Base-by-base conservation (phyloP, 2,113 vertebrate genomes). In the Oryzias javanicus region DNA sequence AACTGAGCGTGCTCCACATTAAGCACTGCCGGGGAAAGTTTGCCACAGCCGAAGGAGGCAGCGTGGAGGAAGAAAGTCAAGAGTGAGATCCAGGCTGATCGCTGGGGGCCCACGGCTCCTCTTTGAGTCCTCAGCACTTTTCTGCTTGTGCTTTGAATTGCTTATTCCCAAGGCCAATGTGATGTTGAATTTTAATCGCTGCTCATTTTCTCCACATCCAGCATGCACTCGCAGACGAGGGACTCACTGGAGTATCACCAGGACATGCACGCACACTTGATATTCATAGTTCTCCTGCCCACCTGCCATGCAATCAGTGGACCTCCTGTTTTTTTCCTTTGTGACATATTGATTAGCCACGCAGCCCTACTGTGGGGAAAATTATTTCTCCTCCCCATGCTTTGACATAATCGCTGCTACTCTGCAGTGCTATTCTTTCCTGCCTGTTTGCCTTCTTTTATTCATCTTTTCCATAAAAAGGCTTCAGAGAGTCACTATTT, bases 161-260 rank as follows among this genome's bases (percentile, higher is more conserved):
- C 54, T 57, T 69, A 55, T 70, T 76, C 66, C 64, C 57, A 49
- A 63, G 66, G 48, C 56, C 49, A 62, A 40, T 14, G 22, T 27
- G 44, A 53, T 67, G 78, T 74, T 35, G 47, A 76, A 80, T 84
- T 81, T 74, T 82, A 79, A 82, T 85, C 70, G 62, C 60, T 42
- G 58, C 73, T 83, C 60, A 55, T 80, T 82, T 74, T 67, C 70
- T 76, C 60, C 48, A 47, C 22, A 71, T 68, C 57, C 66, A 55
- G 69, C 52, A 18, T 53, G 53, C 5, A 3, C 42, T 69, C 55
- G 0, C 76, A 78, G 73, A 59, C 14, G 24, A 15, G 25, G 42
- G 17, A 59, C n/a, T 47, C 24, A 54, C n/a, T 15, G 10, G 29
- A 41, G 65, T 16, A 27, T 55, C 54, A 45, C 27, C 27, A 42